Conservation (phyloP, 1,140 invertebrate species). For the Diorhabda elongata region DNA sequence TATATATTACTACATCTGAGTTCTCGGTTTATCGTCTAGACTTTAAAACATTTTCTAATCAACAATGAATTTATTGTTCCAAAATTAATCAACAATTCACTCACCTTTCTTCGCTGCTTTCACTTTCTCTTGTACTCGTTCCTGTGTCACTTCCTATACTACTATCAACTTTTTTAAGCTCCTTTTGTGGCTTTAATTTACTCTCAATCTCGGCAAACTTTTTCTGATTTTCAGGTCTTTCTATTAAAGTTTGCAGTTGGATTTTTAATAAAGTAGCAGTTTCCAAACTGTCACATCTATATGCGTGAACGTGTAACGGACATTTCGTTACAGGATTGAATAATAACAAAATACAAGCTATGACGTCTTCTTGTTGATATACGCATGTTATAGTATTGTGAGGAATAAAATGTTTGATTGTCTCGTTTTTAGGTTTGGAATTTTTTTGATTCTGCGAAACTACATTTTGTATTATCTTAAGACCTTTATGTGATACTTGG, state of each 20-base stretch:
- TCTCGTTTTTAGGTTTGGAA: slow-evolving; percentile 59
- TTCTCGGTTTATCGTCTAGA: too few species aligned
- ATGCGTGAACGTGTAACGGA: slow-evolving; percentile 88
- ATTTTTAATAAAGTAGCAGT: slow-evolving; percentile 81
- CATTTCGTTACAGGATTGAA: slow-evolving; percentile 88
- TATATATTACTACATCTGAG: too few species aligned
- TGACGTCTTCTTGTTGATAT: slow-evolving; percentile 80
- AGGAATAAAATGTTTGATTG: slow-evolving; percentile 92
- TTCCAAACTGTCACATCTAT: slow-evolving; percentile 86
- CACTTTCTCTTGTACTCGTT: slow-evolving; percentile 68
- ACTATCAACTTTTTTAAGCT: slow-evolving; percentile 60
- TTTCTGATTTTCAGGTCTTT: slow-evolving; percentile 80
- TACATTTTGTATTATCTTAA: slow-evolving; percentile 87
- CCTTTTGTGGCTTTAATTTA: slow-evolving; percentile 47
- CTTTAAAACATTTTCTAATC: too few species aligned
- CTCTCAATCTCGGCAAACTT: slow-evolving; percentile 77
- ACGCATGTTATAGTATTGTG: slow-evolving; percentile 86
- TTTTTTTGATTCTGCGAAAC: slow-evolving; percentile 54
- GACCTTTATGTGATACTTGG: slow-evolving; percentile 85
- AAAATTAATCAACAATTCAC: neutral
- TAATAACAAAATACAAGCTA: slow-evolving; percentile 83
- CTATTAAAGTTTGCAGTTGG: slow-evolving; percentile 78
- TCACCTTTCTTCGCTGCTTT: slow-evolving; percentile 65
- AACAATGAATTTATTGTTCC: too few species aligned
- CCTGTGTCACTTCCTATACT: slow-evolving; percentile 69